Evolutionary conservation across 2,888 invertebrate species (phyloP).

Genomic region (Axea sp.): DNA sequence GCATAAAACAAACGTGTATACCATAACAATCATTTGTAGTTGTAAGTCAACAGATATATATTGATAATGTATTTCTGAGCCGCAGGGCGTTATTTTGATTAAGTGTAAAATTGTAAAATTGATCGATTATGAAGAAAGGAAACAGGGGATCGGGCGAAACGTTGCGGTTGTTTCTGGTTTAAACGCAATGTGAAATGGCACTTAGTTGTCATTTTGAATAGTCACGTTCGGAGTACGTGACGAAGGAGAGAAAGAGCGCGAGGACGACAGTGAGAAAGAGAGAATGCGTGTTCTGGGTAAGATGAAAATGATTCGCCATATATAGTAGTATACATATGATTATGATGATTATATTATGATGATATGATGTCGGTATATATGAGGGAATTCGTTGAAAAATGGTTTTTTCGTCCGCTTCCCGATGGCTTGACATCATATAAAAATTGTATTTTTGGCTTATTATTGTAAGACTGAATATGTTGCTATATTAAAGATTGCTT

Average conservation of each 20-base stretch:
- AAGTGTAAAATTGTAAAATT: constrained; percentile 77
- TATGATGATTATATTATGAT: too few species aligned
- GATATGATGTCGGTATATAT: constrained; percentile 50
- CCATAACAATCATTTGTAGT: constrained; percentile 57
- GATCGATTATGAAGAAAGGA: constrained; percentile 60
- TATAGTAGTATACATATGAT: constrained; percentile 55
- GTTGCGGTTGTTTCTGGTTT: constrained; percentile 63
- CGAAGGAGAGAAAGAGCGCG: constrained; percentile 33
- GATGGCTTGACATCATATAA: constrained; percentile 73
- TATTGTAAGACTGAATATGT: constrained; percentile 79
- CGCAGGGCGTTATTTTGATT: constrained; percentile 68
- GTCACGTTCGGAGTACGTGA: constrained; percentile 37
- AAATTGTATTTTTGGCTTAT: constrained; percentile 79
- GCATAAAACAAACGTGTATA: constrained; percentile 54
- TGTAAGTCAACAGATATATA: constrained; percentile 56
- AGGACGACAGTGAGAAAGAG: constrained; percentile 44
- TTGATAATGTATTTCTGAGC: constrained; percentile 49
- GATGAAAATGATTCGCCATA: constrained; percentile 52
- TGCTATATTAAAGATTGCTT: constrained; percentile 79
- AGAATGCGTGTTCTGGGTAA: constrained; percentile 49
- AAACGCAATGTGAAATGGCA: constrained; percentile 53
- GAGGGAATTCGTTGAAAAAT: constrained; percentile 51
- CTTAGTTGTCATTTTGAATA: constrained; percentile 22
- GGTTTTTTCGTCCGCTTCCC: constrained; percentile 66
- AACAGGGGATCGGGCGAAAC: constrained; percentile 68